Conservation (phyloP, 1,140 invertebrate species). For the Rhagoletis pomonella region DNA sequence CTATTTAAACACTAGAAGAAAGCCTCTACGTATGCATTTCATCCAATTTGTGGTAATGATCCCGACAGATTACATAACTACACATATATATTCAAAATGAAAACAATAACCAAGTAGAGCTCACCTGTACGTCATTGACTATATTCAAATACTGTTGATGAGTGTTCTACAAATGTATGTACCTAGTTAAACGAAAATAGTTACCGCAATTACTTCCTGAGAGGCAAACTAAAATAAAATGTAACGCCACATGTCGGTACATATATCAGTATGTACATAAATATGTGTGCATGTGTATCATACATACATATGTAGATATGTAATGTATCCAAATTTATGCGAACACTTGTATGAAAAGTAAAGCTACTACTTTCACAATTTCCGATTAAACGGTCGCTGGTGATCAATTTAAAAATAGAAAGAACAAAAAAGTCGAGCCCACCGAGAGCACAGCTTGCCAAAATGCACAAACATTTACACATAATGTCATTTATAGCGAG, state of each 20-base stretch:
- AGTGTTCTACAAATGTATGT: neutral
- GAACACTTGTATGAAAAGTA: slow-evolving; percentile 2
- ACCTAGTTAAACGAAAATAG: slow-evolving; percentile 19
- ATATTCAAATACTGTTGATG: slow-evolving; percentile 10
- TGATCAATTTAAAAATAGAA: slow-evolving; percentile 43
- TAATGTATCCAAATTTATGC: slow-evolving; percentile 1
- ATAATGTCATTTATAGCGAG: neutral
- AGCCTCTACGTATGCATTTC: neutral
- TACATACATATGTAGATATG: neutral
- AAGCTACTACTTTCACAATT: slow-evolving; percentile 19
- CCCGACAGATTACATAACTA: slow-evolving; percentile 25
- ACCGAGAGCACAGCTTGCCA: slow-evolving; percentile 6
- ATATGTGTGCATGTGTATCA: neutral
- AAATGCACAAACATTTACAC: neutral
- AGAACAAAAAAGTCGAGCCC: slow-evolving; percentile 10
- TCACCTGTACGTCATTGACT: neutral
- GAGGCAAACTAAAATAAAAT: slow-evolving; percentile 14
- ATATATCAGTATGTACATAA: neutral
- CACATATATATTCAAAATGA: neutral
- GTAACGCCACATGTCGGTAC: slow-evolving; percentile 7
- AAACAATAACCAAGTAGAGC: neutral
- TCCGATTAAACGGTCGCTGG: slow-evolving; percentile 25
- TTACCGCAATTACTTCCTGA: slow-evolving; percentile 36
- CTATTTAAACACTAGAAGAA: no score
- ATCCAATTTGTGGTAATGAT: neutral